phyloP scores from a whole-genome alignment of 92 coral and sea anemone genomes.

The Zoanthus sansibaricus region DNA sequence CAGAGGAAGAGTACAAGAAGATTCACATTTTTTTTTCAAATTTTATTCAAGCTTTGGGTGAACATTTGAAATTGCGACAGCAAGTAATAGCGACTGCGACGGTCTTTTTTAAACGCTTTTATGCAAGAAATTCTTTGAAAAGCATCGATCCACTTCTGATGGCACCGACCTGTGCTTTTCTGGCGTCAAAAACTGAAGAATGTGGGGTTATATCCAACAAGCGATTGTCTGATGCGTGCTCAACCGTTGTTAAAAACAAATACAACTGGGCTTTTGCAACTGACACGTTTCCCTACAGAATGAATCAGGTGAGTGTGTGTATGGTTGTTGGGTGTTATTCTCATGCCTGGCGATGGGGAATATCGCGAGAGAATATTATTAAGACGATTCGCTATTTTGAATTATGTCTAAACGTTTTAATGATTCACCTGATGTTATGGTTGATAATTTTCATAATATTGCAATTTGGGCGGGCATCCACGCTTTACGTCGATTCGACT shows the following conservation, averaged over 20 bases:
- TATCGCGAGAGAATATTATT: too few species aligned
- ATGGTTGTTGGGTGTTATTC: background rate
- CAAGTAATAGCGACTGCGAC: constrained; percentile 99
- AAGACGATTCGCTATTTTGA: too few species aligned
- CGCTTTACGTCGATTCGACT: too few species aligned
- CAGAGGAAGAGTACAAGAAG: constrained; percentile 86
- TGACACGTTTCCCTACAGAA: constrained; percentile 94
- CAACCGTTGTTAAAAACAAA: constrained; percentile 91
- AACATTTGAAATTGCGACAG: constrained; percentile 93
- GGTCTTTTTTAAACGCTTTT: constrained; percentile 91
- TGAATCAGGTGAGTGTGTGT: constrained; percentile 77
- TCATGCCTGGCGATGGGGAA: too few species aligned
- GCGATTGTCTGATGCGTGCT: constrained; percentile 86
- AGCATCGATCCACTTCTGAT: constrained; percentile 92
- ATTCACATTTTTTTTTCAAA: constrained; percentile 89
- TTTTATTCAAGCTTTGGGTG: constrained; percentile 95
- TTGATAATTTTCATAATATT: too few species aligned
- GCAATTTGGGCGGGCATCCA: too few species aligned
- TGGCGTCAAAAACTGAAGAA: constrained; percentile 96
- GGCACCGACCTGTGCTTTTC: constrained; percentile 96
- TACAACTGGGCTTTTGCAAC: constrained; percentile 85
- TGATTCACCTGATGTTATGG: too few species aligned
- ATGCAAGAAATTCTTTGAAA: constrained; percentile 93
- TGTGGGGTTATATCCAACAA: constrained; percentile 98
- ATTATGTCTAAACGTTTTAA: too few species aligned